These are phyloP conservation scores for Euthynnus affinis DNA, from an alignment of 2,797 vertebrate species.

Conservation along the genomic window DNA sequence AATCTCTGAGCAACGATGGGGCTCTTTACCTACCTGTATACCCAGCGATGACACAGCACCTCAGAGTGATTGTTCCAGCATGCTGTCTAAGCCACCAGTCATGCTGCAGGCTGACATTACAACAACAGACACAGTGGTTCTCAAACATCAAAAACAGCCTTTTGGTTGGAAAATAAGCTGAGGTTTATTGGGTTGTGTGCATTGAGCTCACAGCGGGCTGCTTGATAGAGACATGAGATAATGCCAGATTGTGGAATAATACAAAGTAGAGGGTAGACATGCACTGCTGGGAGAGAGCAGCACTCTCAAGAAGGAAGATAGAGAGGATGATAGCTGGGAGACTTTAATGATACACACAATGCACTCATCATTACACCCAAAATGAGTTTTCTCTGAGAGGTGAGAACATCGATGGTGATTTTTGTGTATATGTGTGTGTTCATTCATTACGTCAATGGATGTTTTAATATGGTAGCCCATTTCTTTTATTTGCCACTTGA, in stretches of 20 bases:
- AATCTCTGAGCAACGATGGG: neutral
- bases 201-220: slow-evolving; percentile 22
- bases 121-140: slow-evolving; percentile 2
- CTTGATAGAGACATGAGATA: slow-evolving; percentile 50
- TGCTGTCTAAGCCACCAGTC: neutral
- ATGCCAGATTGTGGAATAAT: slow-evolving; percentile 8
- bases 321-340: neutral
- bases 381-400: slow-evolving; percentile 37
- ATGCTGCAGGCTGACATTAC: neutral
- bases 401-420: neutral
- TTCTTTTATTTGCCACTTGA: slow-evolving; percentile 33
- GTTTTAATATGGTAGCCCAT: neutral
- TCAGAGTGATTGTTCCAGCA: slow-evolving; percentile 13
- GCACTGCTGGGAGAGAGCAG: slow-evolving; percentile 19
- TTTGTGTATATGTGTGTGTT: slow-evolving; percentile 13
- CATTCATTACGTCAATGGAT: neutral
- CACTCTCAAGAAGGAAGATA: slow-evolving; percentile 13
- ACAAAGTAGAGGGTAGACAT: slow-evolving; percentile 18
- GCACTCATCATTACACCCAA: slow-evolving; percentile 21
- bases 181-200: slow-evolving; percentile 14
- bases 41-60: slow-evolving; percentile 19
- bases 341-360: slow-evolving; percentile 27
- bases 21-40: slow-evolving; percentile 8
- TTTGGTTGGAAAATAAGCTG: slow-evolving; percentile 15
- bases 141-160: slow-evolving; percentile 18